Evolutionary conservation across 2,888 invertebrate genomes (phyloP).

Genomic region (Cryptus armator): DNA sequence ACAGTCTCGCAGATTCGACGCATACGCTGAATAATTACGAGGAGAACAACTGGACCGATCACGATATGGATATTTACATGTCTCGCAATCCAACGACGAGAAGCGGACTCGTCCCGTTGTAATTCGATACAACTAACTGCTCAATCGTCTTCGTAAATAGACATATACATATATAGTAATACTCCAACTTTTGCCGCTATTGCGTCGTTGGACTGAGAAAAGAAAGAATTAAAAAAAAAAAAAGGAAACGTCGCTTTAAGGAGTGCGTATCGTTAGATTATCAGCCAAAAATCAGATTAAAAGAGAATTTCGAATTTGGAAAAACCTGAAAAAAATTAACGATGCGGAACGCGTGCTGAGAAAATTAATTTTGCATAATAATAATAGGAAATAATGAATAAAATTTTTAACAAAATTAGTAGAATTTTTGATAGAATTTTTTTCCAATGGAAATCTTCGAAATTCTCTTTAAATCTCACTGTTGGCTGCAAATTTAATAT

Average conservation of each 20-base stretch:
- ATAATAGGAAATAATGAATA: no score
- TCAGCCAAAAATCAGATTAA: no score
- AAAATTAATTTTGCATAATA: no score
- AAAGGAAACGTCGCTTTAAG: background rate
- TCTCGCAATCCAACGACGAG: conserved; percentile 95
- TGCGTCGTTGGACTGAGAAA: background rate
- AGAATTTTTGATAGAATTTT: no score
- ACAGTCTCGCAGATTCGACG: conserved; percentile 92
- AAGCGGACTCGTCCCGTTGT: conserved; percentile 94
- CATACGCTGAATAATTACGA: conserved; percentile 94
- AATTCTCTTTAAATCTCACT: no score
- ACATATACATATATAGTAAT: conserved; percentile 16
- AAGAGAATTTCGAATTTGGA: no score
- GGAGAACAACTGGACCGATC: conserved; percentile 97
- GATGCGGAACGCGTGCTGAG: no score
- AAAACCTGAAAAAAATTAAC: no score
- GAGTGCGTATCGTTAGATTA: no score
- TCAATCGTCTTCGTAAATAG: conserved; percentile 67
- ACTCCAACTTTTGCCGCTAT: background rate
- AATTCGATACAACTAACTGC: conserved; percentile 70
- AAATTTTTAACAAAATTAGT: no score
- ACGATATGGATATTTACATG: conserved; percentile 98
- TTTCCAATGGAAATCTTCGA: no score
- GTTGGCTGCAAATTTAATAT: no score
- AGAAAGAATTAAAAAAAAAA: background rate